Conservation (phyloP, 2,888 invertebrate species). For the Cosmorhoe ocellata region DNA sequence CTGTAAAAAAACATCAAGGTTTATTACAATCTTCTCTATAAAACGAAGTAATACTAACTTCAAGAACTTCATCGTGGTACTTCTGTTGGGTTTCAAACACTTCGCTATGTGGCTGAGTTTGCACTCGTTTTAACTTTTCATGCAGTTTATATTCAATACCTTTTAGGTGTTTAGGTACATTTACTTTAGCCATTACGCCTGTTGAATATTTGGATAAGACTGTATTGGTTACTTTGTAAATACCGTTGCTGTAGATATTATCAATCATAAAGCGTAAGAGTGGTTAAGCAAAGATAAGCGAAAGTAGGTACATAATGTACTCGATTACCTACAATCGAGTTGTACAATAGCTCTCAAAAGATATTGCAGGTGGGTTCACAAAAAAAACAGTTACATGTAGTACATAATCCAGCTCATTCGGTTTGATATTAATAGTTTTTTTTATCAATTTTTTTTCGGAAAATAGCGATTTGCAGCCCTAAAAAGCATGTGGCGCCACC, state of each 20-base stretch:
- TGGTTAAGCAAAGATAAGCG: background rate
- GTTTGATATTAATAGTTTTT: too few species aligned
- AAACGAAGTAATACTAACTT: too few species aligned
- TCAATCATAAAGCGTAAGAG: slow-evolving; percentile 38
- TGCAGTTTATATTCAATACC: slow-evolving; percentile 52
- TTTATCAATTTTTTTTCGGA: background rate
- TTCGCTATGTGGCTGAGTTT: slow-evolving; percentile 47
- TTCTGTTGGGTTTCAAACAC: slow-evolving; percentile 57
- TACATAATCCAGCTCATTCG: too few species aligned
- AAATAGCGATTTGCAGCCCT: slow-evolving; percentile 10
- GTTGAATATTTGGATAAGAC: background rate
- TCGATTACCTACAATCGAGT: too few species aligned
- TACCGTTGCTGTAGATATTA: slow-evolving; percentile 60
- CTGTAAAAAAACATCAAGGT: slow-evolving; percentile 45
- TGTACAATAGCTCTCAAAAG: too few species aligned
- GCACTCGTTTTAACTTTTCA: slow-evolving; percentile 50
- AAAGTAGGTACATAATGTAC: background rate
- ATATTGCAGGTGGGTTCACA: too few species aligned
- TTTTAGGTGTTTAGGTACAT: slow-evolving; percentile 59
- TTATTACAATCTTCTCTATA: too few species aligned
- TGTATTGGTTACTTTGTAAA: background rate
- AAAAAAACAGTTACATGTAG: too few species aligned
- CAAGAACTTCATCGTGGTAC: slow-evolving; percentile 57
- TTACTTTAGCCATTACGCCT: slow-evolving; percentile 29
- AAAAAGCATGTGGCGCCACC: slow-evolving; percentile 50